Evolutionary conservation across 2,797 vertebrate species (phyloP), one percentile per base, ranked within the genome.

Genomic region (Takifugu ocellatus): DNA sequence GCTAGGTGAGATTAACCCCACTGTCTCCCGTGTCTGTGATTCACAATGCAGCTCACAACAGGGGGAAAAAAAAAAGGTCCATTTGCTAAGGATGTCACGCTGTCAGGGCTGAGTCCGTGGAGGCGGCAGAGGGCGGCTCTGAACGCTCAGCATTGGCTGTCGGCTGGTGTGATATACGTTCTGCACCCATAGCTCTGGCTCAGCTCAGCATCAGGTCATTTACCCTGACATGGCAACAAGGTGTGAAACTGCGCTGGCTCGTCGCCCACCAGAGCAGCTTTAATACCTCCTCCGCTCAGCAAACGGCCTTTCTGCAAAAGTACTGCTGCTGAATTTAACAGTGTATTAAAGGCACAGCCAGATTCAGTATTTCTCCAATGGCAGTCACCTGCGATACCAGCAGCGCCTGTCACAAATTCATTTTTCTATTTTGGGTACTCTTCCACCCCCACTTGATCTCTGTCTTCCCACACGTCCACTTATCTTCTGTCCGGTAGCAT

Each of bases 71-170:
- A 16, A 65, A 66, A 69, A 74, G 59, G 25, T 73, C 74, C 56
- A 56, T 58, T 70, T 61, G 60, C 70, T 10, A 25, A 47, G 61
- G 49, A 59, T 54, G 70, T 71, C 67, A 69, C 70, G 61, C 61
- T 77, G 42, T 74, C 73, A 58, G 73, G 72, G 61, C 53, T 9
- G 50, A 83, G 84, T 75, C 69, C 63, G 60, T 74, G 57, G 64
- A 83, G 84, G 77, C 72, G 66, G 59, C 75, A 55, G 62, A 76
- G n/a, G 31, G 56, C 59, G 31, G 60, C 58, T 55, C 63, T 54
- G 74, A 80, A 68, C 59, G 64, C 65, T 64, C 59, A 81, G 60
- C 54, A 67, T 68, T 59, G 56, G 51, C 77, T 64, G 72, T 54
- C 68, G 63, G 36, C 70, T 55, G 66, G 60, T 46, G 43, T 65